A percentile compares a stretch with the other conserved stretches of the same genome.
Conservation (phyloP, 2,888 invertebrate genomes). For the Xestia c-nigrum region DNA sequence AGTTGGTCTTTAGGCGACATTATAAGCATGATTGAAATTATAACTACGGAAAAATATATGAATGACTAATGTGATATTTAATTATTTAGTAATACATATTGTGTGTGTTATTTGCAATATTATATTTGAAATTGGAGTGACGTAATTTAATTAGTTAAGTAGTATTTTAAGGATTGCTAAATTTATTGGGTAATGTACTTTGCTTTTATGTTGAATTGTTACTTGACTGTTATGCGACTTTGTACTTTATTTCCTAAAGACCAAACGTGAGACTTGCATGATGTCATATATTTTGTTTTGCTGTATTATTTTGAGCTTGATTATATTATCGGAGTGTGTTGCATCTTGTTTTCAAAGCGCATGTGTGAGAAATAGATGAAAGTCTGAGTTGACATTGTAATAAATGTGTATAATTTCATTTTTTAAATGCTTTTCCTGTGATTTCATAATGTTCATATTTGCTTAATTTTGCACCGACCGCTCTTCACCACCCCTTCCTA, state of each 20-base stretch:
- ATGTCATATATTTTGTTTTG: constrained; percentile 82
- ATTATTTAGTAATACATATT: constrained; percentile 59
- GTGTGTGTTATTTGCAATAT: constrained; percentile 63
- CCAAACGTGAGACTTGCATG: constrained; percentile 90
- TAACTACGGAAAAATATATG: constrained; percentile 44
- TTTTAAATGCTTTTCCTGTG: constrained; percentile 86
- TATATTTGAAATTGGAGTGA: constrained; percentile 80
- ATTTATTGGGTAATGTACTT: constrained; percentile 89
- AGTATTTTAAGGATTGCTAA: constrained; percentile 88
- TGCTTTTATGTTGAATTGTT: constrained; percentile 77
- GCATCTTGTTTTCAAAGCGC: constrained; percentile 84
- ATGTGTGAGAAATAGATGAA: constrained; percentile 88
- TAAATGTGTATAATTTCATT: constrained; percentile 72
- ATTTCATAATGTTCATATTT: constrained; percentile 89
- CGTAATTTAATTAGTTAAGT: constrained; percentile 79
- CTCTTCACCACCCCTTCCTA: constrained; percentile 75
- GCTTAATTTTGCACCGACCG: constrained; percentile 87
- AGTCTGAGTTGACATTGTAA: constrained; percentile 69
- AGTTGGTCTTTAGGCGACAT: constrained; percentile 88
- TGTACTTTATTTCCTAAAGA: constrained; percentile 88
- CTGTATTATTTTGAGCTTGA: constrained; percentile 81
- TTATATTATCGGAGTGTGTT: constrained; percentile 77
- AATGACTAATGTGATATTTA: constrained; percentile 57
- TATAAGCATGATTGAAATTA: constrained; percentile 76
- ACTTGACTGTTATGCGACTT: constrained; percentile 70